Conservation (phyloP, 2,888 invertebrate genomes). For the Platypus cylindrus region DNA sequence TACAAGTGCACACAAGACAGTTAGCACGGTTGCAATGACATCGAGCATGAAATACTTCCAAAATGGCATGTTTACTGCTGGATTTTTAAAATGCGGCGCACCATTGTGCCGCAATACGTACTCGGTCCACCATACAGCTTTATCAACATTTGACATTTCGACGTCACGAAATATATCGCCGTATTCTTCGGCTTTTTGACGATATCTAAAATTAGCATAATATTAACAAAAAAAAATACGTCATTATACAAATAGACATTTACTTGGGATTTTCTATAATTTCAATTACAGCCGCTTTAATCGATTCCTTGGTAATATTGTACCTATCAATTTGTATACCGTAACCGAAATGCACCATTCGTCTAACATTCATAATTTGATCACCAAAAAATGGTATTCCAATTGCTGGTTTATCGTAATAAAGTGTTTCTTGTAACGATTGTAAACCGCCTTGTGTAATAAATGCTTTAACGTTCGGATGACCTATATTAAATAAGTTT, state of each 20-base stretch:
- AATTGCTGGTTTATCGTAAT: constrained; percentile 16
- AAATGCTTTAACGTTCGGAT: constrained; percentile 37
- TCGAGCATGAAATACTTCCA: constrained; percentile 20
- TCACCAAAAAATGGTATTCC: constrained; percentile 21
- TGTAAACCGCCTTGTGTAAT: constrained; percentile 22
- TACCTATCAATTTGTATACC: constrained; percentile 15
- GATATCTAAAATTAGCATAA: constrained; percentile 15
- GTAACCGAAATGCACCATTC: constrained; percentile 16
- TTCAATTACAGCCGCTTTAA: constrained; percentile 14
- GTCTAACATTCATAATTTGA: constrained; percentile 17
- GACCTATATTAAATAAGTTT: too few species aligned
- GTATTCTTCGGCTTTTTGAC: constrained; percentile 15
- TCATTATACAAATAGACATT: constrained; percentile 4
- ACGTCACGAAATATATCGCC: constrained; percentile 18
- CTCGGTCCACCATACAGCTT: constrained; percentile 22
- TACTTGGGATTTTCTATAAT: constrained; percentile 18
- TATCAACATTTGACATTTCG: constrained; percentile 16
- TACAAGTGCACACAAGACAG: constrained; percentile 3
- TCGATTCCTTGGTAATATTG: constrained; percentile 13
- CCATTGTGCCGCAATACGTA: constrained; percentile 21
- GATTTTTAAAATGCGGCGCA: constrained; percentile 18
- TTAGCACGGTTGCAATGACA: constrained; percentile 11
- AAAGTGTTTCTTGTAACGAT: constrained; percentile 19
- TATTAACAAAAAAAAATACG: neutral
- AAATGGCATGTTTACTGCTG: constrained; percentile 16